Evolutionary conservation across 2,113 vertebrate genomes (phyloP).

Genomic region (Hylia prasina): DNA sequence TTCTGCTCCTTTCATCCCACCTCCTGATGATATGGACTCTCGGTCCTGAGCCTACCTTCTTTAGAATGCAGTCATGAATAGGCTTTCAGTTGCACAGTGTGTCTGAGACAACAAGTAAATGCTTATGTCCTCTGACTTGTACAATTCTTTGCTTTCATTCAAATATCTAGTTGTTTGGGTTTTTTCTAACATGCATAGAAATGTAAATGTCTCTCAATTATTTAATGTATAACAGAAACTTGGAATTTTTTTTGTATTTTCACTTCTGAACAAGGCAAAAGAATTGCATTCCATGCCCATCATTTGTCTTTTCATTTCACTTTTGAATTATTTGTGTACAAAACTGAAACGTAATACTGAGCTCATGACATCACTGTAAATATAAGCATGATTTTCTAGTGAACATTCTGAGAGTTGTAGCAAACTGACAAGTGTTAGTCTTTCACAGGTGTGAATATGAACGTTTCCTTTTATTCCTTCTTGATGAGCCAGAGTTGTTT

Average conservation of each 20-base stretch:
- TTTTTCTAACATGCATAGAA: not conserved
- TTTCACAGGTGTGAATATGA: not conserved
- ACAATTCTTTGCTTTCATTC: not conserved
- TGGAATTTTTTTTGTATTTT: not conserved
- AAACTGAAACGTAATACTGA: not conserved
- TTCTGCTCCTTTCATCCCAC: not conserved
- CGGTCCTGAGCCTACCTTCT: not conserved
- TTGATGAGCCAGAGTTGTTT: not conserved
- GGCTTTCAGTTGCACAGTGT: not conserved
- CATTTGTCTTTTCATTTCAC: not conserved
- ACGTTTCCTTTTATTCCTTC: not conserved
- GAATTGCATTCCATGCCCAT: not conserved
- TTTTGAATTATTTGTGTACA: not conserved
- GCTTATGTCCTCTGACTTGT: not conserved
- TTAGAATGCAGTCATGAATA: not conserved
- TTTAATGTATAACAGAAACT: not conserved
- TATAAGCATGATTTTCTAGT: not conserved
- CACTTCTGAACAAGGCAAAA: not conserved
- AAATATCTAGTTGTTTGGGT: not conserved
- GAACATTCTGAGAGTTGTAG: not conserved
- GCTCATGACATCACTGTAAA: not conserved
- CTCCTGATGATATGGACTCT: not conserved
- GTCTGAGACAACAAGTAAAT: not conserved
- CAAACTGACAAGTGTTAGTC: not conserved
- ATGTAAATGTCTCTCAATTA: not conserved